A percentile compares a stretch with the other conserved stretches of the same genome.
Conservation (phyloP, 2,888 invertebrate genomes). For the Chydorus sphaericus region DNA sequence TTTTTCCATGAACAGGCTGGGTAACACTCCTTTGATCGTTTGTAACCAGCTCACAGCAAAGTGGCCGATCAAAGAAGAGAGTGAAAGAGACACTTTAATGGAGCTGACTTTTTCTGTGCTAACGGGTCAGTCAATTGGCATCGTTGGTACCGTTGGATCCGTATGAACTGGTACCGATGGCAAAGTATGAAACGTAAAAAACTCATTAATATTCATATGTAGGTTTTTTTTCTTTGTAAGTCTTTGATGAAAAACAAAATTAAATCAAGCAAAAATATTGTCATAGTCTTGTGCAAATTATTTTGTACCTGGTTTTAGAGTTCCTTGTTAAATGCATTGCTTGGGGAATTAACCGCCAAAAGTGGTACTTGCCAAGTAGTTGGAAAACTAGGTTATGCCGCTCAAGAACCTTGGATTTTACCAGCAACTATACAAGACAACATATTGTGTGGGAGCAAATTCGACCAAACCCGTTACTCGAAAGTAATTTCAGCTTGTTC, state of each 20-base stretch:
- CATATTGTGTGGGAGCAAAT: conserved; percentile 68
- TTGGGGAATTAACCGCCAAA: conserved; percentile 32
- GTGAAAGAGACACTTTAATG: no score
- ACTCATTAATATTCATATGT: no score
- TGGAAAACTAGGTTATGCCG: conserved; percentile 31
- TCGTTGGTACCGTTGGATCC: conserved; percentile 59
- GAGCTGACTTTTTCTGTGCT: background rate
- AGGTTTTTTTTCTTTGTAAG: no score
- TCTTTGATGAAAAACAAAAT: no score
- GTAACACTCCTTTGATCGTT: no score
- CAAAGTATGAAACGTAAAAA: conserved; percentile 49
- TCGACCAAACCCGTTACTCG: conserved; percentile 31
- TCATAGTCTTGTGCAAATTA: no score
- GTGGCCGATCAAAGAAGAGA: no score
- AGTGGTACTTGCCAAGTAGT: conserved; percentile 27
- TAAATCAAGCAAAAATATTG: no score
- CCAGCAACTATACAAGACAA: conserved; percentile 73
- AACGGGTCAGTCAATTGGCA: conserved; percentile 36
- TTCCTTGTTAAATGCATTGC: conserved; percentile 25
- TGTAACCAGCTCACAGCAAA: conserved; percentile 9
- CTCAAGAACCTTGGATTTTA: conserved; percentile 65
- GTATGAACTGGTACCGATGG: no score
- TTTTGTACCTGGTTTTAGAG: no score
- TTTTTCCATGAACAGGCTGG: no score
- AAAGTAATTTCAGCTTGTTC: conserved; percentile 24